Evolutionary conservation across 64 coral and sea anemone species (phyloP).

Genomic region (Pachyseris speciosa): DNA sequence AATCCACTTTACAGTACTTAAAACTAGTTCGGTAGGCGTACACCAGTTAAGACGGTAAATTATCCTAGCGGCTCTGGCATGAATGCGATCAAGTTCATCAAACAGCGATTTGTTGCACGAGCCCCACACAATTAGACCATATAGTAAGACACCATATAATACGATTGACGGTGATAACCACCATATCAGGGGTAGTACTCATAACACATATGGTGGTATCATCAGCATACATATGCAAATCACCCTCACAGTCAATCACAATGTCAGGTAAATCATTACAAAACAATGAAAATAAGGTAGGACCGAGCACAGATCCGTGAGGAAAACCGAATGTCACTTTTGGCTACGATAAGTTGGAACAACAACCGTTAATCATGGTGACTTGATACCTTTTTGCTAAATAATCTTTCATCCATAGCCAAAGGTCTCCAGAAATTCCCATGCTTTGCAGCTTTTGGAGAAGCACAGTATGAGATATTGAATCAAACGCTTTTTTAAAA

Average conservation of each 20-base stretch:
- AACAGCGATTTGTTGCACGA: too few relatives aligned
- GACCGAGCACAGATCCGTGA: not conserved
- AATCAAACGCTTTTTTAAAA: not conserved
- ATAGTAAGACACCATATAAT: not conserved
- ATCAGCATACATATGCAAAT: conserved; percentile 52
- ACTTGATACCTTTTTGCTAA: not conserved
- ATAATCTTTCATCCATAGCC: conserved; percentile 11
- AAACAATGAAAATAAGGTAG: conserved; percentile 13
- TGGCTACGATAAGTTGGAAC: not conserved
- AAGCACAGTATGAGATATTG: not conserved
- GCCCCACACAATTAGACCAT: too few relatives aligned
- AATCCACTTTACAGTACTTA: too few relatives aligned
- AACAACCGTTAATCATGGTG: not conserved
- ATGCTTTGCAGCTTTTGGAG: not conserved
- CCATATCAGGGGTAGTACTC: not conserved
- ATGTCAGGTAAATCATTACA: conserved; percentile 36
- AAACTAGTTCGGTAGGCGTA: too few relatives aligned
- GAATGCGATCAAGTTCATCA: too few relatives aligned
- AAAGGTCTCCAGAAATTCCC: not conserved
- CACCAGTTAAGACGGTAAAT: too few relatives aligned
- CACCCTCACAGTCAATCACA: conserved; percentile 3
- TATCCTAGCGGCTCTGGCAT: too few relatives aligned
- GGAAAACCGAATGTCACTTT: not conserved
- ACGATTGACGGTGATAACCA: not conserved
- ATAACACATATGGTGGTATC: not conserved